Evolutionary conservation across 1,140 invertebrate genomes (phyloP), one percentile per base, ranked within the genome.

Genomic region (Drosophila serrata): DNA sequence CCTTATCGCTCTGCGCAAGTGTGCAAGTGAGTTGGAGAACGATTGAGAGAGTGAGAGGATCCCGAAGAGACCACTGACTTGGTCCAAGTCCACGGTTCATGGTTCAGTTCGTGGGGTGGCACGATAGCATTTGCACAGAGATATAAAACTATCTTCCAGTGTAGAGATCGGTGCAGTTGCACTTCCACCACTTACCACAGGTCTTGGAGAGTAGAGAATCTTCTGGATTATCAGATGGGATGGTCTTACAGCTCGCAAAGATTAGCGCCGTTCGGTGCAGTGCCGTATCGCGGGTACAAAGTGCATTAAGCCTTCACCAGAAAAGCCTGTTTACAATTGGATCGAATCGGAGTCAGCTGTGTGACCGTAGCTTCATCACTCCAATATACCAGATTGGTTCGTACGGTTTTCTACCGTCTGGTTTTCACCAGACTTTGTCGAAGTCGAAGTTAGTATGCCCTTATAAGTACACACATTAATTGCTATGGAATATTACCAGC

Each of bases 271-370:
- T 24, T 17, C 24, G 1, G 24, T 46, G 43, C 15, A 4, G 13
- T 53, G 13, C 29, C 9, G 13, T 45, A 27, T 19, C 13, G 6
- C 33, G 40, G 33, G 64, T 68, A 67, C 64, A 62, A 76, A 77
- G 55, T 77, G 79, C 79, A 68, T 64, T 24, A 24, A 39, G 17
- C 22, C 17, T 27, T 7, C n/a, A 8, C 19, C n/a, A 53, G 49
- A 53, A 33, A 53, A 29, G 3, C 33, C 12, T 57, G 49, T 39
- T 62, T 62, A 17, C 33, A 56, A n/a, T 27, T 12, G 8, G 19
- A 22, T 57, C 33, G 17, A 12, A 6, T 24, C 12, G 9, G 7
- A 49, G 46, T 9, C 46, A 31, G 46, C 46, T 31, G 27, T 49
- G 46, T 24, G 46, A 49, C 46, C 46, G n/a, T 49, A 27, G 46